Conservation (phyloP, 2,797 vertebrate genomes). For the Anisognathus igniventris region DNA sequence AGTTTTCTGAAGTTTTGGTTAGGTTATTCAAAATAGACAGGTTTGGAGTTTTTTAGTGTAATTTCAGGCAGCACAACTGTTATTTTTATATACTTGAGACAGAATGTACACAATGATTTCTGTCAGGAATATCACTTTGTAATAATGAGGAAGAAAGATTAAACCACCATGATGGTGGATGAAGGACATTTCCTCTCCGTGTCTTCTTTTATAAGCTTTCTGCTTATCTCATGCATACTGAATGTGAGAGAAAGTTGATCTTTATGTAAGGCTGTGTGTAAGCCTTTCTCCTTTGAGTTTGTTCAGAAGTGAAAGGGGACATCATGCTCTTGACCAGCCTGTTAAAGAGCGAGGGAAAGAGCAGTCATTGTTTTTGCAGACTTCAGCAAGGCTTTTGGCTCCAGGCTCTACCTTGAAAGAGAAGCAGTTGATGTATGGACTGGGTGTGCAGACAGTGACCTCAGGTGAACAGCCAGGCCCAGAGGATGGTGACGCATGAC, state of each 20-base stretch:
- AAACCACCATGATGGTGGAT: neutral
- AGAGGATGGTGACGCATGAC: neutral
- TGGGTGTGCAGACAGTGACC: neutral
- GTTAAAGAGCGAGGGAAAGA: neutral
- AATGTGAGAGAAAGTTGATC: neutral
- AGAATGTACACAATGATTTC: neutral
- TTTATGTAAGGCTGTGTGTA: neutral
- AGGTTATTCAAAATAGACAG: neutral
- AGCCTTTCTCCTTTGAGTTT: neutral
- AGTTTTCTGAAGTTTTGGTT: neutral
- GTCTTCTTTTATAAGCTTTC: neutral
- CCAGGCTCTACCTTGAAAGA: neutral
- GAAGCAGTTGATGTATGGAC: neutral
- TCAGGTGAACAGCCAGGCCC: neutral
- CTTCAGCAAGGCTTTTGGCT: neutral
- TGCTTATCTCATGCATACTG: neutral
- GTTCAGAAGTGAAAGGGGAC: neutral
- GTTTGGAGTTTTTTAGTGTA: neutral
- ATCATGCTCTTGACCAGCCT: neutral
- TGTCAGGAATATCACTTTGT: neutral
- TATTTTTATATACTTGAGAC: neutral
- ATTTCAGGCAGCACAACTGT: neutral
- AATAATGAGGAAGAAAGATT: neutral
- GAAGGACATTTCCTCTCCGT: accelerated
- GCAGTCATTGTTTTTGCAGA: neutral